A percentile compares a stretch with the other conserved stretches of the same genome.
Evolutionary conservation across 2,797 vertebrate genomes (phyloP).

Genomic region (Sebastes steindachneri): DNA sequence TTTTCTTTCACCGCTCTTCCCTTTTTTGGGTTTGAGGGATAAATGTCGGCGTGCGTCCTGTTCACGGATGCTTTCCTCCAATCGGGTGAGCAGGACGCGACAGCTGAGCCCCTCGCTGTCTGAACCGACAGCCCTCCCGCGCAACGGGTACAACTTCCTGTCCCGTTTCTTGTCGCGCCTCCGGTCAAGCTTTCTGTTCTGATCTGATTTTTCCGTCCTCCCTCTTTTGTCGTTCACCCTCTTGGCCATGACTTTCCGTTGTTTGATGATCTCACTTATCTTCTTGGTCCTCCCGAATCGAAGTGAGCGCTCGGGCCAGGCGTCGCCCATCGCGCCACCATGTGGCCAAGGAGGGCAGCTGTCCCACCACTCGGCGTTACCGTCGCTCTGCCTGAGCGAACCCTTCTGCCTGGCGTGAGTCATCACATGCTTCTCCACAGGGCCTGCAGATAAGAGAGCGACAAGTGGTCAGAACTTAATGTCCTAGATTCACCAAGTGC

Average conservation of each 20-base stretch:
- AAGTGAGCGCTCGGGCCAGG: slow-evolving; percentile 75
- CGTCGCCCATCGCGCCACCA: slow-evolving; percentile 79
- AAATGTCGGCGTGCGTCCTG: slow-evolving; percentile 32
- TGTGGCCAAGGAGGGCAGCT: slow-evolving; percentile 73
- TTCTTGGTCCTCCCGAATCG: slow-evolving; percentile 82
- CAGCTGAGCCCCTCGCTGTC: slow-evolving; percentile 89
- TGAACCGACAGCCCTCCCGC: slow-evolving; percentile 82
- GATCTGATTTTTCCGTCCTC: slow-evolving; percentile 21
- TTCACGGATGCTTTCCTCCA: slow-evolving; percentile 79
- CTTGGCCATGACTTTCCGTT: slow-evolving; percentile 55
- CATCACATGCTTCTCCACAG: slow-evolving; percentile 85
- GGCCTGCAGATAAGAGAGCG: slow-evolving; percentile 60
- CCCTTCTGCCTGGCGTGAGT: slow-evolving; percentile 83
- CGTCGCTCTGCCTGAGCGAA: slow-evolving; percentile 73
- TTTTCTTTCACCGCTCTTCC: slow-evolving; percentile 55
- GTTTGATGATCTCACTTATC: slow-evolving; percentile 61
- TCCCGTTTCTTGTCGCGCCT: slow-evolving; percentile 71
- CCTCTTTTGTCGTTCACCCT: slow-evolving; percentile 48
- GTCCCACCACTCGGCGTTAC: slow-evolving; percentile 69
- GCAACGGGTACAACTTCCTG: slow-evolving; percentile 91
- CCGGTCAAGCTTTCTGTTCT: slow-evolving; percentile 51
- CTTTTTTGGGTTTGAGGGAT: slow-evolving; percentile 55
- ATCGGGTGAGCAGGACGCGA: slow-evolving; percentile 91
- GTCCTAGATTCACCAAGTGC: slow-evolving; percentile 10
- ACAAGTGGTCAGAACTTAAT: slow-evolving; percentile 20